Evolutionary conservation across 2,797 vertebrate species (phyloP).

Genomic region (Odontamblyopus rebecca): DNA sequence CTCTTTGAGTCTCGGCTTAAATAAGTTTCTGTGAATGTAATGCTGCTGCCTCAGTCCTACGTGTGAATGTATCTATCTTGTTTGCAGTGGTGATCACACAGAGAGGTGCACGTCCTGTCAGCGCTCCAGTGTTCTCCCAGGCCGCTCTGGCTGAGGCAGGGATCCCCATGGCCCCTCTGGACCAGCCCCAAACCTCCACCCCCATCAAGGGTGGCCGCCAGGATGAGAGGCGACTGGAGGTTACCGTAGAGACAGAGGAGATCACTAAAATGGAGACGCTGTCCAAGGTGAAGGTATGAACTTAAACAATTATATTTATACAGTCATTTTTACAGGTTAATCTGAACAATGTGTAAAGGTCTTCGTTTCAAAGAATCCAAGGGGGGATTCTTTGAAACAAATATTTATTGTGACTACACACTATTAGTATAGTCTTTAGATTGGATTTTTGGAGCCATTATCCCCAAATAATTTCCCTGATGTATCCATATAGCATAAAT

Average conservation of each 20-base stretch:
- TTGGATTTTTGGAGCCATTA: background rate
- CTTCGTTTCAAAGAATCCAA: background rate
- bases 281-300: conserved; percentile 76
- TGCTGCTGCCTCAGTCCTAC: rapidly evolving
- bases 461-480: background rate
- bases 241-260: conserved; percentile 77
- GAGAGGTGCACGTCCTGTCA: conserved; percentile 85
- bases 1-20: background rate
- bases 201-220: conserved; percentile 57
- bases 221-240: conserved; percentile 76
- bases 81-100: conserved; percentile 76
- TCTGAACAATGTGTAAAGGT: background rate
- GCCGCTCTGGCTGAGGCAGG: conserved; percentile 61
- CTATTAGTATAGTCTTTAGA: background rate
- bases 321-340: background rate
- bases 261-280: conserved; percentile 61
- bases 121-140: conserved; percentile 89
- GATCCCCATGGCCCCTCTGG: conserved; percentile 63
- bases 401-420: too few species aligned
- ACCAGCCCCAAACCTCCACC: conserved; percentile 71
- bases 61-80: background rate
- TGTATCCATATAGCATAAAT: background rate
- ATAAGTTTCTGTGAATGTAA: background rate
- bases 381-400: too few species aligned
- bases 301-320: conserved; percentile 3